Evolutionary conservation across 2,888 invertebrate genomes (phyloP).

Genomic region (Caenorhabditis wallacei): DNA sequence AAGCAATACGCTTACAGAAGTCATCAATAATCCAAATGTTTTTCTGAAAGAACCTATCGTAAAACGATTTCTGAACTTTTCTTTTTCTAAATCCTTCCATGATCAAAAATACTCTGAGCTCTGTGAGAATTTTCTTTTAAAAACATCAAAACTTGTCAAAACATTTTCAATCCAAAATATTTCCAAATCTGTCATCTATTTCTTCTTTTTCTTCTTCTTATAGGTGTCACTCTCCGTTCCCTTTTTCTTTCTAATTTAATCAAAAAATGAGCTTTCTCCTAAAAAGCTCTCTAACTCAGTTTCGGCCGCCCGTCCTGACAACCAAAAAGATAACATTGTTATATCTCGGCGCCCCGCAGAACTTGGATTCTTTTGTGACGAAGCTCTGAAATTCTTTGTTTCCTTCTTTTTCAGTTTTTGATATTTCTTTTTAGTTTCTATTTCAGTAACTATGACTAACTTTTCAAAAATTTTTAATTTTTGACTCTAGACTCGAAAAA

Average conservation of each 20-base stretch:
- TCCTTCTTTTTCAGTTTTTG: background rate
- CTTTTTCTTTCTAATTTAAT: background rate
- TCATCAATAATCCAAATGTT: too few relatives aligned
- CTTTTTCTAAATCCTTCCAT: background rate
- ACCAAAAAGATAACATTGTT: conserved; percentile 26
- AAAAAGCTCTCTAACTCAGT: conserved; percentile 18
- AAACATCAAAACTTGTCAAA: conserved; percentile 15
- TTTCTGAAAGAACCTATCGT: too few relatives aligned
- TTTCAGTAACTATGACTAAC: too few relatives aligned
- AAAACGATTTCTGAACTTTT: background rate
- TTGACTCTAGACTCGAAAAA: conserved; percentile 17
- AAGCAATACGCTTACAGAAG: too few relatives aligned
- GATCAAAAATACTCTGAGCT: background rate
- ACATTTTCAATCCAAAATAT: conserved; percentile 1
- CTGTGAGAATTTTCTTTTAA: background rate
- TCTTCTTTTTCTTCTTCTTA: background rate
- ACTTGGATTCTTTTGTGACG: background rate
- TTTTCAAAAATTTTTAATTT: too few relatives aligned
- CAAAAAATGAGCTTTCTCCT: background rate
- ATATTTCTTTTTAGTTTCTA: too few relatives aligned
- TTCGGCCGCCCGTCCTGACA: conserved; percentile 2
- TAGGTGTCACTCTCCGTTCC: conserved; percentile 11
- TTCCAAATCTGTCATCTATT: background rate
- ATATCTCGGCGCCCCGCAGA: background rate
- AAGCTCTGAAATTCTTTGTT: background rate